A percentile compares a stretch with the other conserved stretches of the same genome.
Conservation (phyloP, 2,888 invertebrate species). For the Drosophila sordidula region DNA sequence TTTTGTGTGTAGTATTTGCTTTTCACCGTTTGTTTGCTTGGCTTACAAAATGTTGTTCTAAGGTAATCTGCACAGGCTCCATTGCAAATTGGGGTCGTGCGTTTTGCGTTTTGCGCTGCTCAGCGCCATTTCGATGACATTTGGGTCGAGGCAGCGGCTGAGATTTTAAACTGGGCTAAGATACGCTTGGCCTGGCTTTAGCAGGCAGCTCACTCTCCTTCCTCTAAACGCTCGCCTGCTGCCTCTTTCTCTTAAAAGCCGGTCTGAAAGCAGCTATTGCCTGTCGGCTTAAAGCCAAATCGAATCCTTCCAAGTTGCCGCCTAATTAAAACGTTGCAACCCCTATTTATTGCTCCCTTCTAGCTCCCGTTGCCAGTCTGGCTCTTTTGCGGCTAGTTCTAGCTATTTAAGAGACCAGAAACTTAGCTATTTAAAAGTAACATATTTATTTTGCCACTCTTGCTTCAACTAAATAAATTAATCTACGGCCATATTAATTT, state of each 20-base stretch:
- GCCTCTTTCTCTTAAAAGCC: neutral
- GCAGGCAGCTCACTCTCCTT: neutral
- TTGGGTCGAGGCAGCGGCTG: slow-evolving; percentile 26
- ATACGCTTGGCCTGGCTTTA: slow-evolving; percentile 24
- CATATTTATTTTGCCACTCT: no score
- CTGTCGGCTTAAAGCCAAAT: slow-evolving; percentile 21
- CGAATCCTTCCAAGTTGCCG: slow-evolving; percentile 44
- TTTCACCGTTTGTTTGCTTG: neutral
- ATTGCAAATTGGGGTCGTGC: slow-evolving; percentile 16
- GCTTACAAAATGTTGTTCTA: neutral
- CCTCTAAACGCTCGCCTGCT: neutral
- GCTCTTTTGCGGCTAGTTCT: neutral
- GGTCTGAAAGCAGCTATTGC: neutral
- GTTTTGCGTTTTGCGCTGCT: slow-evolving; percentile 18
- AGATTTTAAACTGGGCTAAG: slow-evolving; percentile 36
- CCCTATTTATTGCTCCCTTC: no score
- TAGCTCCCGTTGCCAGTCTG: neutral
- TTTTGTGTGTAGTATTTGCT: neutral
- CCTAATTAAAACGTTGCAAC: slow-evolving; percentile 39
- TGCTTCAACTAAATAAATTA: no score
- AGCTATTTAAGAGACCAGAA: no score
- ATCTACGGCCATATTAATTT: no score
- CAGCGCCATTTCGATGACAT: slow-evolving; percentile 10
- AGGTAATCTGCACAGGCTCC: slow-evolving; percentile 20
- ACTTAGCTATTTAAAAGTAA: no score